A percentile compares a stretch with the other conserved stretches of the same genome.
phyloP scores from a whole-genome alignment of 2,888 invertebrate species.

The Metacarcinus magister region DNA sequence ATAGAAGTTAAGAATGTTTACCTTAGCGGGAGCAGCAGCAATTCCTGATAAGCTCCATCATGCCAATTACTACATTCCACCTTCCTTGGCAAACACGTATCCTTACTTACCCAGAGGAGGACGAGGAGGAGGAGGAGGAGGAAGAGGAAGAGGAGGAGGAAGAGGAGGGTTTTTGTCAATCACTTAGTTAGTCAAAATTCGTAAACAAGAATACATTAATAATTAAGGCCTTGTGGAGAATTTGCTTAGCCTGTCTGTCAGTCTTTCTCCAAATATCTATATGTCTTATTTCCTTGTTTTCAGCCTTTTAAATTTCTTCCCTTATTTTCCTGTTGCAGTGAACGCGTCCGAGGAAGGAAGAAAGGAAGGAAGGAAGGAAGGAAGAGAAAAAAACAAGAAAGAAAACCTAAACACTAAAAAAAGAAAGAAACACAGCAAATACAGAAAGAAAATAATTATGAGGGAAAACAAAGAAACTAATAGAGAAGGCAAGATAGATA shows the following conservation, averaged over 20 bases:
- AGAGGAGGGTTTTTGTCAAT: neutral
- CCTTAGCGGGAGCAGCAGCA: neutral
- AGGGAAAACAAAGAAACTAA: neutral
- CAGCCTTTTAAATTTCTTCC: too few species aligned
- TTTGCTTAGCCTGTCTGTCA: neutral
- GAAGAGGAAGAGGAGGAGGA: neutral
- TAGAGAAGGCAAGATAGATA: neutral
- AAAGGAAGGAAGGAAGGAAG: neutral
- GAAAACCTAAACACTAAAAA: neutral
- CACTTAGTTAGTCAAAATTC: neutral
- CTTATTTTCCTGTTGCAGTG: neutral
- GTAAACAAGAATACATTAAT: neutral
- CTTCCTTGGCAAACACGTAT: neutral
- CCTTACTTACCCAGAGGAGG: neutral
- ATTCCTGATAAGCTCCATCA: neutral
- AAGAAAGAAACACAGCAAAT: neutral
- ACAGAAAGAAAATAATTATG: neutral
- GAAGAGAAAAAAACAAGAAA: neutral
- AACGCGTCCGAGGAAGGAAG: neutral
- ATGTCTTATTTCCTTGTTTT: neutral
- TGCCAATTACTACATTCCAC: constrained; percentile 27
- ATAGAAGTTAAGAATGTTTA: neutral
- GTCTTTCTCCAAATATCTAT: neutral
- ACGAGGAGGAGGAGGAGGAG: neutral
- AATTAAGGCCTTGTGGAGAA: neutral